Percentiles rank a stretch among this genome's conserved stretches.
phyloP scores from a whole-genome alignment of 2,113 vertebrate species.

The Turdus rufiventris region DNA sequence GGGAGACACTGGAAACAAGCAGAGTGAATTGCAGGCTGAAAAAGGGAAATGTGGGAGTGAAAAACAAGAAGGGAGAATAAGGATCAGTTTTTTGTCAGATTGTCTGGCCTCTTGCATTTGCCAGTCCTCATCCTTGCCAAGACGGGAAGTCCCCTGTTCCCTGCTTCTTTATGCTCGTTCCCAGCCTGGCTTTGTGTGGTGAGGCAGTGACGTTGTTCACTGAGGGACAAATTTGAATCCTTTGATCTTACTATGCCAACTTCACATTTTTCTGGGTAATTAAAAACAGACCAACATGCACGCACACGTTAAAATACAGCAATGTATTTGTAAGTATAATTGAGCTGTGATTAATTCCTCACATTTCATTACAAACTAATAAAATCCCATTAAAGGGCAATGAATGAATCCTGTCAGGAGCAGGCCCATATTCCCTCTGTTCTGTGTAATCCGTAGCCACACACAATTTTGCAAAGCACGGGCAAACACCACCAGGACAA shows the following conservation, averaged over 20 bases:
- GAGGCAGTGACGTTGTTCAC: background rate
- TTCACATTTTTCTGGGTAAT: background rate
- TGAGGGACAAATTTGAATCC: background rate
- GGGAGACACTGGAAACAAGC: background rate
- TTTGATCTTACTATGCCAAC: background rate
- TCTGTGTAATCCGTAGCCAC: background rate
- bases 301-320: background rate
- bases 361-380: conserved; percentile 13
- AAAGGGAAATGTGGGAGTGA: background rate
- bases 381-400: background rate
- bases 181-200: background rate
- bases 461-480: background rate
- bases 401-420: background rate
- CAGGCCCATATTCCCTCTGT: background rate
- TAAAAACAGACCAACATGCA: background rate
- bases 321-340: background rate
- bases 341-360: conserved; percentile 12
- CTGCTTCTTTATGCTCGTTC: background rate
- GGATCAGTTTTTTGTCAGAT: background rate
- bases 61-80: background rate
- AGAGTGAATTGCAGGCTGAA: background rate
- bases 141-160: background rate
- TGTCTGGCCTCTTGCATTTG: background rate
- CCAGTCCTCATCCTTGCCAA: background rate
- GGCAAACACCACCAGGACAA: background rate